These are phyloP conservation scores for Nycticryphes semicollaris DNA, from an alignment of 2,113 vertebrate genomes.

Conservation along the genomic window DNA sequence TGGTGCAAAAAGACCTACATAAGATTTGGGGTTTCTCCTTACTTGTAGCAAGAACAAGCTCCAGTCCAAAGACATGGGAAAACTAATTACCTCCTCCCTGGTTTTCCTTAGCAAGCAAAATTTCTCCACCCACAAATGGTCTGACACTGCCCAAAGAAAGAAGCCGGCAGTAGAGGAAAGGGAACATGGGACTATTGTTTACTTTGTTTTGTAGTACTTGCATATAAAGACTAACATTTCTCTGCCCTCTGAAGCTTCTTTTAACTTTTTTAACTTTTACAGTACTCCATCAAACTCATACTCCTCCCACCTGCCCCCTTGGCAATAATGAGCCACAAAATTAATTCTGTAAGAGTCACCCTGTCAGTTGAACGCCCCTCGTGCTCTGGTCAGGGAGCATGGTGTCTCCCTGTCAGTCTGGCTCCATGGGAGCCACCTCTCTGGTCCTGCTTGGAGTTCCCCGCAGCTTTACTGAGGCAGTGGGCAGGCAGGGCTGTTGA, in stretches of 20 bases:
- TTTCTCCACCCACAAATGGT: background rate
- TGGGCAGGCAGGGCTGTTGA: rapidly evolving
- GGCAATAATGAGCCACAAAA: background rate
- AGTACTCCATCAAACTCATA: background rate
- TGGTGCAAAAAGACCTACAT: background rate
- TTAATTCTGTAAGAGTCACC: background rate
- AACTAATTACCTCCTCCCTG: background rate
- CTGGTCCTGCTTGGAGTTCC: background rate
- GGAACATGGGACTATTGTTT: background rate
- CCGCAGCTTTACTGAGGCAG: rapidly evolving
- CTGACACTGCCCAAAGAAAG: background rate
- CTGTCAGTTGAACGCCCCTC: background rate
- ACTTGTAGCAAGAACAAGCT: background rate
- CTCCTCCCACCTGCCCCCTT: background rate
- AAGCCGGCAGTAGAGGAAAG: background rate
- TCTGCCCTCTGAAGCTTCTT: background rate
- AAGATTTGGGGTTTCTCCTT: background rate
- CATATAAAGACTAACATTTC: background rate
- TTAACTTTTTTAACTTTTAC: background rate
- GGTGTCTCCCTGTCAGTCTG: background rate
- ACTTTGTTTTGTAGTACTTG: background rate
- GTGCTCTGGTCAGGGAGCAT: no score
- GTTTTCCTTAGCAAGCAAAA: background rate
- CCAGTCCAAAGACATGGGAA: background rate
- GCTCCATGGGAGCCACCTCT: background rate